A percentile compares a stretch with the other conserved stretches of the same genome.
Conservation (phyloP, 2,797 vertebrate genomes). For the Sylvilagus floridanus region DNA sequence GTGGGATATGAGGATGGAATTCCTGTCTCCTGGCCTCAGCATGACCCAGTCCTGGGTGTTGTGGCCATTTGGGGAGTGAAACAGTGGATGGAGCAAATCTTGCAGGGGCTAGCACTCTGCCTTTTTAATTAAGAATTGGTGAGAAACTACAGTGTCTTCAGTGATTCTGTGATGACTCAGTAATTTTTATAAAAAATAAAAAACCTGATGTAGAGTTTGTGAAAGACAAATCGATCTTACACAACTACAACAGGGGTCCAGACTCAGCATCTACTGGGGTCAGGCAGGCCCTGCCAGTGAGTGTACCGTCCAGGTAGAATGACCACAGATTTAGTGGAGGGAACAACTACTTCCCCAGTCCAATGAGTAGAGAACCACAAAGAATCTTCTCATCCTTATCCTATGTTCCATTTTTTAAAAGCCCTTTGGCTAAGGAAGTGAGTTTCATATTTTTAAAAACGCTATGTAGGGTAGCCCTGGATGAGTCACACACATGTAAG, state of each 20-base stretch:
- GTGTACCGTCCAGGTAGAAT: not conserved
- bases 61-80: no score
- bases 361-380: not conserved
- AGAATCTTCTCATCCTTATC: not conserved
- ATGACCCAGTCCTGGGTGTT: no score
- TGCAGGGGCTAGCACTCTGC: no score
- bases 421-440: not conserved
- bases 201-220: not conserved
- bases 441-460: not conserved
- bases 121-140: conserved; percentile 14
- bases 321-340: not conserved
- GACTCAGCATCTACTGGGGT: not conserved
- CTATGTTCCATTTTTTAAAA: not conserved
- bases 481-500: not conserved
- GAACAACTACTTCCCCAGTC: not conserved
- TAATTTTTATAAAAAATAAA: not conserved
- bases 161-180: not conserved
- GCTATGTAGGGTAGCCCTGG: not conserved
- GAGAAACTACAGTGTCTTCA: not conserved
- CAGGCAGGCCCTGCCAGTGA: not conserved
- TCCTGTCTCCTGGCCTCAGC: no score
- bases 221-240: conserved; percentile 9
- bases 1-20: no score
- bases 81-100: no score
- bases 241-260: not conserved